phyloP scores from a whole-genome alignment of 2,797 vertebrate species.

The Sebastes kiyomatsui region DNA sequence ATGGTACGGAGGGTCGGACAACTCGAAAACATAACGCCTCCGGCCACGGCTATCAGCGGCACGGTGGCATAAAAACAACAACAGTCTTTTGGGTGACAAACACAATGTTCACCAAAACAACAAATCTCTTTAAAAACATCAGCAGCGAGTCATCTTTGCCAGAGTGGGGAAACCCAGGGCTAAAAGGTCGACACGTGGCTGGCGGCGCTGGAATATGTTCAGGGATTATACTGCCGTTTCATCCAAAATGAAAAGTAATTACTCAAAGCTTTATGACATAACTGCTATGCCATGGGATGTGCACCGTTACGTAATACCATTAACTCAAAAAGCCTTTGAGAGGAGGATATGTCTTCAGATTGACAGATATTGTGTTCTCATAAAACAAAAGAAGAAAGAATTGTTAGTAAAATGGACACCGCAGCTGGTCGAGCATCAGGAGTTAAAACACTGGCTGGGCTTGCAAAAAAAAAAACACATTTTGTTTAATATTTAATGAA shows the following conservation, averaged over 20 bases:
- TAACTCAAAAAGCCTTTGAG: slow-evolving; percentile 43
- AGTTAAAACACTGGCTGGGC: slow-evolving; percentile 1
- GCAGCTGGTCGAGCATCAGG: not conserved
- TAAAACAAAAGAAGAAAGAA: slow-evolving; percentile 9
- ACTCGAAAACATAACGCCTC: not conserved
- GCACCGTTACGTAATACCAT: slow-evolving; percentile 64
- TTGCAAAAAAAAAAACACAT: not conserved
- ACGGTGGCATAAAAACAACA: fast-evolving
- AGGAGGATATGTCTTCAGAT: slow-evolving; percentile 37
- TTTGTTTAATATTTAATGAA: slow-evolving; percentile 37
- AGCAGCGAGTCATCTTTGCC: not conserved
- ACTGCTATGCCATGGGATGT: slow-evolving; percentile 51
- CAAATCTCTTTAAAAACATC: not conserved
- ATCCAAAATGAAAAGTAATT: slow-evolving; percentile 72
- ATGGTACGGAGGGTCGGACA: too few relatives aligned
- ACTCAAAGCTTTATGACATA: slow-evolving; percentile 75
- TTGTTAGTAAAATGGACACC: not conserved
- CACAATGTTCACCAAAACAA: not conserved
- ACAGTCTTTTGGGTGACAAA: not conserved
- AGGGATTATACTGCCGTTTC: slow-evolving; percentile 57
- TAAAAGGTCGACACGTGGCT: slow-evolving; percentile 12
- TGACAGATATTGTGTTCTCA: slow-evolving; percentile 4
- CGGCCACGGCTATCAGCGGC: not conserved
- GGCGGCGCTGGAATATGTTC: slow-evolving; percentile 28
- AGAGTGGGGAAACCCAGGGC: slow-evolving; percentile 7